Conservation (phyloP, 2,113 vertebrate species). For the Ameiurus melas region DNA sequence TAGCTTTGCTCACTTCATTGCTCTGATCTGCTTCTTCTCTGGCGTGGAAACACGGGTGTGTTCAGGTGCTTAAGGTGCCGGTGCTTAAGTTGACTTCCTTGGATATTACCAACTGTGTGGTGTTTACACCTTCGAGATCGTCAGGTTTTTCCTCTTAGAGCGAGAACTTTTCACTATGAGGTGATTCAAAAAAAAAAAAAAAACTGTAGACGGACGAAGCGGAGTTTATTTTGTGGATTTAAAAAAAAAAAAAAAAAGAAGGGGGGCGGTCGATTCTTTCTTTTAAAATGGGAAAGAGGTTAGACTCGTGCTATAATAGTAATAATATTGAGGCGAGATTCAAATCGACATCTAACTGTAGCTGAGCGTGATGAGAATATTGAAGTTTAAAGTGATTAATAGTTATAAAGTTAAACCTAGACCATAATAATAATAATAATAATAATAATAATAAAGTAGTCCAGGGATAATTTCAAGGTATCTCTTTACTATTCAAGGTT, state of each 20-base stretch:
- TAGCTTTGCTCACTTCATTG: not conserved
- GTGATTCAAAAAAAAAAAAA: too few relatives aligned
- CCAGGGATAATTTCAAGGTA: not conserved
- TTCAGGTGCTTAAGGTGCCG: not conserved
- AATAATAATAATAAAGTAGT: not conserved
- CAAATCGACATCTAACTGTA: not conserved
- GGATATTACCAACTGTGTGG: not conserved
- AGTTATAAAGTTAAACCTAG: not conserved
- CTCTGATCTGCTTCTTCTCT: not conserved
- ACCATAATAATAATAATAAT: not conserved
- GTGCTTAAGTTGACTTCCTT: not conserved
- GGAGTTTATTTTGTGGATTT: not conserved
- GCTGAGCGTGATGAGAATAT: not conserved
- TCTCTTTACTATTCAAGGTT: not conserved
- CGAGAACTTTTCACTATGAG: not conserved
- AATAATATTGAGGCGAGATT: not conserved
- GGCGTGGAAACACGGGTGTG: not conserved
- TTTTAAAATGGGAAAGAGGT: not conserved
- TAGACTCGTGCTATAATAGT: not conserved
- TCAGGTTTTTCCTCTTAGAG: not conserved
- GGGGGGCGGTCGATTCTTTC: not conserved
- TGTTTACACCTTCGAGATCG: not conserved
- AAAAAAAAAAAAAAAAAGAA: not conserved
- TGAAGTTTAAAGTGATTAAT: not conserved
- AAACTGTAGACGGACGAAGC: not conserved